These are phyloP conservation scores for Colinus virginianus DNA, from an alignment of 2,113 vertebrate species.

Conservation along the genomic window DNA sequence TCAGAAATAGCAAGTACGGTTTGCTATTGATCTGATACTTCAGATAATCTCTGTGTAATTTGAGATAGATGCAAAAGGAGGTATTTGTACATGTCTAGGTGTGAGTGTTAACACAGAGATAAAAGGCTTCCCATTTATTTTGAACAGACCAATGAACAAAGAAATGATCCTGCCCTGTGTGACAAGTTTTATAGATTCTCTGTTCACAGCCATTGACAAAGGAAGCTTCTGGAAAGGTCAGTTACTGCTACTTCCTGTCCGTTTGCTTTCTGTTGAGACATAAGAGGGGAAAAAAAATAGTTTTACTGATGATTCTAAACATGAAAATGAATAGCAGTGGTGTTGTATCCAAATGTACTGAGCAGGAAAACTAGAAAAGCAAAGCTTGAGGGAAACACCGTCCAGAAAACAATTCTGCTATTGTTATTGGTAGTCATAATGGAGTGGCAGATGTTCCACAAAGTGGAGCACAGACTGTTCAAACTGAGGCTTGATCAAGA, in stretches of 20 bases:
- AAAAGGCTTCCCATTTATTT: constrained; percentile 10
- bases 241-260: constrained; percentile 33
- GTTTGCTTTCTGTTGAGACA: background rate
- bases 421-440: background rate
- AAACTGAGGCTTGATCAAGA: background rate
- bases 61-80: background rate
- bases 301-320: background rate
- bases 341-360: background rate
- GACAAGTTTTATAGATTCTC: constrained; percentile 77
- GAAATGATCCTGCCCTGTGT: constrained; percentile 75
- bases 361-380: background rate
- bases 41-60: background rate
- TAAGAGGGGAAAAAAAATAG: background rate
- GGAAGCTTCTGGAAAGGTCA: constrained; percentile 86
- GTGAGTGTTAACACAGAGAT: background rate
- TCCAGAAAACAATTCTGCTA: background rate
- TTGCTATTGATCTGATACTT: background rate
- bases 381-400: background rate
- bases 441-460: background rate
- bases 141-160: constrained; percentile 84
- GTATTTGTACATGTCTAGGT: background rate
- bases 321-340: background rate
- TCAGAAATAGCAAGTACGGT: background rate
- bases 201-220: constrained; percentile 81
- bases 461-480: background rate